A percentile compares a stretch with the other conserved stretches of the same genome.
Evolutionary conservation across 2,888 invertebrate genomes (phyloP).

Genomic region (Eilema griseolum): DNA sequence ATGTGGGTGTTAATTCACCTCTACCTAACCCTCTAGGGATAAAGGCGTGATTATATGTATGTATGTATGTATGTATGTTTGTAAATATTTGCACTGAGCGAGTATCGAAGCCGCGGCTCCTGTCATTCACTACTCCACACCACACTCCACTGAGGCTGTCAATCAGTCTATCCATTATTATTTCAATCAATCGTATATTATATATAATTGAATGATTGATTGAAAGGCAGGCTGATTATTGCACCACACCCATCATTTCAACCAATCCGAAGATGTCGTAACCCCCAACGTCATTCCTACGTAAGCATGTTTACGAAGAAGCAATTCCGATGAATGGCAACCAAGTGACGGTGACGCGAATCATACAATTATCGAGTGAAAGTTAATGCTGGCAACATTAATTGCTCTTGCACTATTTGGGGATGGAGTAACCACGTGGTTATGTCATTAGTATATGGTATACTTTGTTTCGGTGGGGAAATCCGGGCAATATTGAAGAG

Average conservation of each 20-base stretch:
- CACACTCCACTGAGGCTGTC: no score
- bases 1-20: no score
- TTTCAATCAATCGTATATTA: no score
- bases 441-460: not conserved
- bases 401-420: slow-evolving; percentile 21
- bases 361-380: slow-evolving; percentile 18
- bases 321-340: slow-evolving; percentile 9
- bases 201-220: not conserved
- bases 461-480: not conserved
- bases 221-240: not conserved
- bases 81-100: no score
- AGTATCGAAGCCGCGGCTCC: no score
- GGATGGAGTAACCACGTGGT: slow-evolving; percentile 5
- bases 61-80: no score
- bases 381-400: slow-evolving; percentile 12
- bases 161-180: no score
- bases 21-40: no score
- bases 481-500: not conserved
- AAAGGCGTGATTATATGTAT: no score
- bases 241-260: not conserved
- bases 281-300: not conserved
- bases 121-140: no score
- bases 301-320: slow-evolving; percentile 17
- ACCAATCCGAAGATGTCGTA: not conserved
- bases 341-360: not conserved